Conservation (phyloP, 2,888 invertebrate genomes). For the Macrosiphum euphorbiae region DNA sequence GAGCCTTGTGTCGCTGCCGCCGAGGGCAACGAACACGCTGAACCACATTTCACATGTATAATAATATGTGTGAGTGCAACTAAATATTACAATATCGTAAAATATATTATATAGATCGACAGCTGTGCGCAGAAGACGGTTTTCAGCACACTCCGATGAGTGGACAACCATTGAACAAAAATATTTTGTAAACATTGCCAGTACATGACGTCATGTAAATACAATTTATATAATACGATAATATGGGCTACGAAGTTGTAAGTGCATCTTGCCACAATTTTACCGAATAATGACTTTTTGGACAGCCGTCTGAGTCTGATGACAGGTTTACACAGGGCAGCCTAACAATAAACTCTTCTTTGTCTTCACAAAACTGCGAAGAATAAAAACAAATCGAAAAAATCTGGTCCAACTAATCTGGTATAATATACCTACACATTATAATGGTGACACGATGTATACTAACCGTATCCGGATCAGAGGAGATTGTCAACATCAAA, state of each 20-base stretch:
- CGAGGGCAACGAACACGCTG: conserved; percentile 44
- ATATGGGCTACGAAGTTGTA: neutral
- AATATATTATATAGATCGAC: neutral
- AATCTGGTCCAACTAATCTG: no score
- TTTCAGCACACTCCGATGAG: neutral
- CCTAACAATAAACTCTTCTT: neutral
- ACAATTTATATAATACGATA: neutral
- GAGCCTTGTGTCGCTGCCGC: conserved; percentile 30
- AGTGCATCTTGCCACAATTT: neutral
- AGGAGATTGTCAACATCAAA: neutral
- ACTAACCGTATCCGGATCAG: no score
- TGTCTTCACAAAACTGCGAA: neutral
- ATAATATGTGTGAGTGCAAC: neutral
- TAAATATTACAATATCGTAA: neutral
- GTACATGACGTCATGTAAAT: neutral
- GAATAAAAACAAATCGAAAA: neutral
- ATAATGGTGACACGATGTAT: neutral
- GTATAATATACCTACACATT: neutral
- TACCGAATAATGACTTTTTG: neutral
- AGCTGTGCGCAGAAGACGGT: neutral
- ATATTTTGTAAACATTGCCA: neutral
- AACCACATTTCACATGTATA: neutral
- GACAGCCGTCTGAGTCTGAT: neutral
- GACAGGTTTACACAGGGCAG: neutral
- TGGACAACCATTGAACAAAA: neutral